A percentile compares a stretch with the other conserved stretches of the same genome.
Conservation (phyloP, 2,888 invertebrate genomes). For the Bhutanitis thaidina region DNA sequence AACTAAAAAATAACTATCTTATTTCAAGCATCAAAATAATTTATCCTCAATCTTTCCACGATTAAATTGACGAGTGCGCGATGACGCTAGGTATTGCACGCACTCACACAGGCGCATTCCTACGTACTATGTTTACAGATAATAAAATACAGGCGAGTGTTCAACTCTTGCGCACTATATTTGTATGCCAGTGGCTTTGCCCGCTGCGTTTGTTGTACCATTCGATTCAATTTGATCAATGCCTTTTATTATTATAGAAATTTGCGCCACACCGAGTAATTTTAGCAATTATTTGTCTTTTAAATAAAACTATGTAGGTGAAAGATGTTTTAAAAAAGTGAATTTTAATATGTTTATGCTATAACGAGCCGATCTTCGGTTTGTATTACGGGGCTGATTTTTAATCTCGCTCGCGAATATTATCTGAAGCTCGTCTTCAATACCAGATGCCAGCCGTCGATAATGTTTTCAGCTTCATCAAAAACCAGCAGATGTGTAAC, state of each 20-base stretch:
- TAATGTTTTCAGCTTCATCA: too few relatives aligned
- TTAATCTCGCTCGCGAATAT: too few relatives aligned
- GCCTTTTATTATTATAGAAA: slow-evolving; percentile 14
- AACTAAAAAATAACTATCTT: neutral
- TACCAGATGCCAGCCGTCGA: too few relatives aligned
- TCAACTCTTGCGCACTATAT: slow-evolving; percentile 70
- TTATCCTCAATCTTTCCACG: slow-evolving; percentile 16
- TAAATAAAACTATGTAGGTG: too few relatives aligned
- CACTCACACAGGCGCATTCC: slow-evolving; percentile 32
- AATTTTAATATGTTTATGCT: too few relatives aligned
- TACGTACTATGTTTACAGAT: slow-evolving; percentile 55
- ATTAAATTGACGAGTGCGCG: slow-evolving; percentile 31
- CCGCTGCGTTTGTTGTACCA: slow-evolving; percentile 26
- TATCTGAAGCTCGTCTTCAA: too few relatives aligned
- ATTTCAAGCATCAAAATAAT: slow-evolving; percentile 20
- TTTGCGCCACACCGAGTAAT: neutral
- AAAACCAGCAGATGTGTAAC: too few relatives aligned
- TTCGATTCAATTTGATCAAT: slow-evolving; percentile 22
- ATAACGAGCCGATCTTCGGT: too few relatives aligned
- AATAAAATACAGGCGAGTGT: slow-evolving; percentile 69
- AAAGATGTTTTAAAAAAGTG: too few relatives aligned
- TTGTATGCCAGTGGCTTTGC: slow-evolving; percentile 50
- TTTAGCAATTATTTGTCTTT: too few relatives aligned
- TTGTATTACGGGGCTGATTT: too few relatives aligned
- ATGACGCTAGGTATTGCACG: slow-evolving; percentile 26